Evolutionary conservation across 2,113 vertebrate genomes (phyloP).

Genomic region (Myotis yumanensis): DNA sequence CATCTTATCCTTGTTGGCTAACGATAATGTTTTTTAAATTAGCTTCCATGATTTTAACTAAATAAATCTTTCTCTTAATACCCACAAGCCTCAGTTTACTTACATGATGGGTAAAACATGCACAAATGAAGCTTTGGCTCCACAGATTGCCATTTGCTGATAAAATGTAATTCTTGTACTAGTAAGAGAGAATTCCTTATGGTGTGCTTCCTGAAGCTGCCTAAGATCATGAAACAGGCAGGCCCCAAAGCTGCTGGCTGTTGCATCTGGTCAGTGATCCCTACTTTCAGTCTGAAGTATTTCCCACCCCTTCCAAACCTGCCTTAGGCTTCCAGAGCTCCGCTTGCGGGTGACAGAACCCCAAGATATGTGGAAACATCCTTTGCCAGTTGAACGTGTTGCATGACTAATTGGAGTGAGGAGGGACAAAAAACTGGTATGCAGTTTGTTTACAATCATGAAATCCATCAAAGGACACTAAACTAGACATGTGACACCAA

Average conservation of each 20-base stretch:
- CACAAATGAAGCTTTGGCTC: neutral
- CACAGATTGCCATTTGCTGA: conserved; percentile 16
- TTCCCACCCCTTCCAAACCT: neutral
- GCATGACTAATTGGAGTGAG: neutral
- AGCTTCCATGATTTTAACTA: neutral
- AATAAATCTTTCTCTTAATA: neutral
- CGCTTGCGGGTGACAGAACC: neutral
- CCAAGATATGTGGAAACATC: neutral
- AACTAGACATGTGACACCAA: neutral
- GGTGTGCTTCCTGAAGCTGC: neutral
- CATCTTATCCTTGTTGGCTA: neutral
- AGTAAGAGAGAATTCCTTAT: neutral
- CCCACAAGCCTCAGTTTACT: neutral
- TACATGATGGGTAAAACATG: neutral
- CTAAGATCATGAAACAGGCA: neutral
- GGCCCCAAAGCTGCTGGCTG: neutral
- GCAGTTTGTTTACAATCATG: neutral
- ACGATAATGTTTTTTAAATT: neutral
- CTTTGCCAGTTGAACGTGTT: neutral
- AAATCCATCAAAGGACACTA: neutral
- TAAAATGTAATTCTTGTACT: neutral
- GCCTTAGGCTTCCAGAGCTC: neutral
- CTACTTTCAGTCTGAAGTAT: neutral
- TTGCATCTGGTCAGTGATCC: neutral
- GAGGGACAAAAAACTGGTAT: neutral